Conservation (phyloP, 2,888 invertebrate genomes). For the Phrixothrix hirtus region DNA sequence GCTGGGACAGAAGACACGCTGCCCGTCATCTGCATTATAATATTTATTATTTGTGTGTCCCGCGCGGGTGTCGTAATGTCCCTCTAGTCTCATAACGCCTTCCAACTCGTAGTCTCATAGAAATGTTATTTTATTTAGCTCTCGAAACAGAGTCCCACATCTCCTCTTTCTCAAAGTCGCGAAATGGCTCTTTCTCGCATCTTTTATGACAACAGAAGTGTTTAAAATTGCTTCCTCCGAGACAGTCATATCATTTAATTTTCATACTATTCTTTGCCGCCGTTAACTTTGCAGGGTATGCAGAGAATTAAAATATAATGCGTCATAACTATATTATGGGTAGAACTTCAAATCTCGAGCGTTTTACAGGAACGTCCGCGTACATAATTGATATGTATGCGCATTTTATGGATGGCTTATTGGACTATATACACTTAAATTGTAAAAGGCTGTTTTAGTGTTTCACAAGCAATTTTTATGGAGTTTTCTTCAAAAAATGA, state of each 20-base stretch:
- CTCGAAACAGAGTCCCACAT: conserved; percentile 51
- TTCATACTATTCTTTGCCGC: conserved; percentile 50
- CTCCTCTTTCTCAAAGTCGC: conserved; percentile 55
- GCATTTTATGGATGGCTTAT: conserved; percentile 39
- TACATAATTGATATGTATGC: conserved; percentile 48
- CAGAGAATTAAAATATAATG: conserved; percentile 53
- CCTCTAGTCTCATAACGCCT: conserved; percentile 52
- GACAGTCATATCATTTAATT: conserved; percentile 56
- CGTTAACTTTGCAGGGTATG: conserved; percentile 42
- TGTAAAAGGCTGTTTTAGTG: too few relatives aligned
- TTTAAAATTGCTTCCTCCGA: conserved; percentile 55
- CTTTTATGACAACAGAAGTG: conserved; percentile 57
- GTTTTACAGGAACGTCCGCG: conserved; percentile 36
- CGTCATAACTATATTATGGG: conserved; percentile 52
- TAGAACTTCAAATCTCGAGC: conserved; percentile 46
- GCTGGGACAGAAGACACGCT: conserved; percentile 42
- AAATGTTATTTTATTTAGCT: conserved; percentile 56
- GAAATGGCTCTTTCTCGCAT: conserved; percentile 53
- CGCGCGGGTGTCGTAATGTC: conserved; percentile 47
- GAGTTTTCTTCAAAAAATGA: too few relatives aligned
- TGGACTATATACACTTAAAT: conserved; percentile 36
- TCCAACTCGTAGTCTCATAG: conserved; percentile 48
- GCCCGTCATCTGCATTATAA: conserved; percentile 54
- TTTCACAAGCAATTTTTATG: too few relatives aligned
- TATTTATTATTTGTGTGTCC: conserved; percentile 59